Percentiles rank a stretch among this genome's conserved stretches.
These are phyloP conservation scores for Pelmatolapia mariae DNA, from an alignment of 2,113 vertebrate genomes.

Conservation along the genomic window DNA sequence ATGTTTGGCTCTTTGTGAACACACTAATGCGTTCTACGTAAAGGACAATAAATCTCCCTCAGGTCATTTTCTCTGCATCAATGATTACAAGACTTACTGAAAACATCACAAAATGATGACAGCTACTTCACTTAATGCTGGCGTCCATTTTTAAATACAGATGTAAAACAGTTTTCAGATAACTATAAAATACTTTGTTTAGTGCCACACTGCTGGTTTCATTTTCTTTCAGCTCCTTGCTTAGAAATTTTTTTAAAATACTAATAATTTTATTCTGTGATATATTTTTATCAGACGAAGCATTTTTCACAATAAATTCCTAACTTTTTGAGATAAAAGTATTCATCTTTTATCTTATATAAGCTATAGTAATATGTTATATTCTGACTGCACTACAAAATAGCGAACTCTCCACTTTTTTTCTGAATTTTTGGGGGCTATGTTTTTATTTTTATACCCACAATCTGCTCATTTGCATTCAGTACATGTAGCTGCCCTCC, in stretches of 20 bases:
- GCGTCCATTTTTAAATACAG: fast-evolving
- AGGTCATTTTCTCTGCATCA: neutral
- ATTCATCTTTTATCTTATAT: neutral
- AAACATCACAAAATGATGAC: neutral
- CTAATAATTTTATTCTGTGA: neutral
- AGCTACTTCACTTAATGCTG: neutral
- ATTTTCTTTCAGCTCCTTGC: neutral
- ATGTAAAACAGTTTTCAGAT: neutral
- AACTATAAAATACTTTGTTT: neutral
- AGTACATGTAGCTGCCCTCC: fast-evolving
- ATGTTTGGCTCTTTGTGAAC: neutral
- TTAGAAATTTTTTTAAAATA: neutral
- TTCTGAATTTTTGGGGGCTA: fast-evolving
- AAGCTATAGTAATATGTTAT: neutral
- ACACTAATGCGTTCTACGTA: neutral
- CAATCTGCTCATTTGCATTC: neutral
- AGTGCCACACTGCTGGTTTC: neutral
- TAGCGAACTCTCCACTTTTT: fast-evolving
- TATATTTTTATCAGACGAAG: neutral
- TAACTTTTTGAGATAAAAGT: neutral
- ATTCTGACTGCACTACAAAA: neutral
- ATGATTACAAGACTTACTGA: neutral
- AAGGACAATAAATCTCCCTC: neutral
- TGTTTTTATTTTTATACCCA: neutral
- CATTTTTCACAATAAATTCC: neutral